Percentiles rank a stretch among this genome's conserved stretches.
These are phyloP conservation scores for Leuciscus idus DNA, from an alignment of 2,113 vertebrate species.

Conservation along the genomic window DNA sequence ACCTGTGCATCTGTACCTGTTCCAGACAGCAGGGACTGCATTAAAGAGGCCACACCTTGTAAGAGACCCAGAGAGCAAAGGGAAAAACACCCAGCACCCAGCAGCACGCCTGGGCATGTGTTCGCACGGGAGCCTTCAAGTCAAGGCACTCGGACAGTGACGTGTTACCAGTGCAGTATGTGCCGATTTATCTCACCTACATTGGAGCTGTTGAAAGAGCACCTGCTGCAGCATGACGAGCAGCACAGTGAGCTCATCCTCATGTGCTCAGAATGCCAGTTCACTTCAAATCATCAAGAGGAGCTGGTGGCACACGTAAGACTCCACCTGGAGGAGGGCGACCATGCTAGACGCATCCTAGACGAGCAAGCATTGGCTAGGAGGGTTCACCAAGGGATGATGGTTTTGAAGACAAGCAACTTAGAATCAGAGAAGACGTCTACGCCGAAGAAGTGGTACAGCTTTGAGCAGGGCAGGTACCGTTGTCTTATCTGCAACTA, in stretches of 20 bases:
- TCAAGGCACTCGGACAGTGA: slow-evolving; percentile 75
- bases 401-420: not conserved
- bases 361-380: slow-evolving; percentile 53
- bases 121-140: slow-evolving; percentile 5
- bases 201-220: slow-evolving; percentile 84
- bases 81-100: slow-evolving; percentile 56
- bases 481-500: slow-evolving; percentile 96
- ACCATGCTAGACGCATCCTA: slow-evolving; percentile 3
- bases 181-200: slow-evolving; percentile 88
- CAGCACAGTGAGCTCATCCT: slow-evolving; percentile 90
- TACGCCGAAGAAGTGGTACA: slow-evolving; percentile 53
- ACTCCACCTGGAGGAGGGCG: slow-evolving; percentile 74
- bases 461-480: slow-evolving; percentile 88
- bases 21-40: slow-evolving; percentile 61
- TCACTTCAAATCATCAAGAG: slow-evolving; percentile 85
- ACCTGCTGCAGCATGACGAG: slow-evolving; percentile 89
- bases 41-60: slow-evolving; percentile 67
- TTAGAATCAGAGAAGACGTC: slow-evolving; percentile 14
- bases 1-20: slow-evolving; percentile 55
- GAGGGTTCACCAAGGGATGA: slow-evolving; percentile 21
- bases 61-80: slow-evolving; percentile 75
- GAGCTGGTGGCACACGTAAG: slow-evolving; percentile 90
- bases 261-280: slow-evolving; percentile 91
- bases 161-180: slow-evolving; percentile 92
- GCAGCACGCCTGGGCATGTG: not conserved